Evolutionary conservation across 2,888 invertebrate species (phyloP).

Genomic region (Cephalotes varians): DNA sequence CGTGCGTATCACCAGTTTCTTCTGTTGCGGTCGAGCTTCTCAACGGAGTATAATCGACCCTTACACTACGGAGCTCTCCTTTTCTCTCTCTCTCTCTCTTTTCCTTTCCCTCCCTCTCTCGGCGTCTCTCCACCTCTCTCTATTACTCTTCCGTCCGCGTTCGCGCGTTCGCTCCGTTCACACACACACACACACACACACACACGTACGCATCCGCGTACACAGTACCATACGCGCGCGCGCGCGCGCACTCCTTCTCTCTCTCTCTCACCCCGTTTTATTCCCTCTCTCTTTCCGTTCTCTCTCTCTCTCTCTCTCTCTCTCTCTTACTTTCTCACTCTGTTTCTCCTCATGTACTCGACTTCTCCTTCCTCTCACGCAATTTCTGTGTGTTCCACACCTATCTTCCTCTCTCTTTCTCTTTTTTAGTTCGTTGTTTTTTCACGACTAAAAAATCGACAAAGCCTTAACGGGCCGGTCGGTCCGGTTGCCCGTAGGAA

Average conservation of each 20-base stretch:
- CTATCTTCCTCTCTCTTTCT: constrained; percentile 22
- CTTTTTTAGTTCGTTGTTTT: constrained; percentile 62
- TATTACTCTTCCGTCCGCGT: constrained; percentile 32
- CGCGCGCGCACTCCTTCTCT: not conserved
- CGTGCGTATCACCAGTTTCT: constrained; percentile 12
- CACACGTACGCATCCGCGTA: not conserved
- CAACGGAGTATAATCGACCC: constrained; percentile 32
- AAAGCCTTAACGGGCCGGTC: constrained; percentile 73
- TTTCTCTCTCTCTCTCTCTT: constrained; percentile 8
- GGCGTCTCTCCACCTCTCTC: constrained; percentile 17
- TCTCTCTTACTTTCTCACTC: constrained; percentile 35
- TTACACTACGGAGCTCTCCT: constrained; percentile 7
- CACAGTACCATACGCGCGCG: not conserved
- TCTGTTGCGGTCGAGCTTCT: constrained; percentile 11
- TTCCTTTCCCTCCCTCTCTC: not conserved
- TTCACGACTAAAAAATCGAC: constrained; percentile 75
- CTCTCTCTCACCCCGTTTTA: constrained; percentile 27
- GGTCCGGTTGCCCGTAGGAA: constrained; percentile 65
- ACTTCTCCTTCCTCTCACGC: constrained; percentile 17
- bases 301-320: constrained; percentile 25
- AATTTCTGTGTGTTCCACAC: constrained; percentile 17
- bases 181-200: not conserved
- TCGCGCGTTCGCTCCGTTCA: constrained; percentile 41
- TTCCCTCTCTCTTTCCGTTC: constrained; percentile 26
- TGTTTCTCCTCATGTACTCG: constrained; percentile 32